These are phyloP conservation scores for Melanotaenia parkinsoni DNA, from an alignment of 2,797 vertebrate species.

Conservation along the genomic window DNA sequence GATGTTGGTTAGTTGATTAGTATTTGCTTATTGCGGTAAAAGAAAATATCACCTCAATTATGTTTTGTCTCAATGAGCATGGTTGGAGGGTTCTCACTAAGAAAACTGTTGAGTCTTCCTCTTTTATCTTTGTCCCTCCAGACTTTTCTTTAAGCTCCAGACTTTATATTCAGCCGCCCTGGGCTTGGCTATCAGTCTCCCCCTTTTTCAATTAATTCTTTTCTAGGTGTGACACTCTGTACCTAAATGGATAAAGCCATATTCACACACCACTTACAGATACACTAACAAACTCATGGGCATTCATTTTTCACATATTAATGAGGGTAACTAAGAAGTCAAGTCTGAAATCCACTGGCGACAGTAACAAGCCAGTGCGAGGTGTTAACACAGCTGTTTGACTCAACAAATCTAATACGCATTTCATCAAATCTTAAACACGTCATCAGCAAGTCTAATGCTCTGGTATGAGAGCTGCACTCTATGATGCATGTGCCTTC, in stretches of 20 bases:
- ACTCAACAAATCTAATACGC: constrained; percentile 73
- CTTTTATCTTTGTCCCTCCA: constrained; percentile 72
- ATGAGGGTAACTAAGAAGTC: constrained; percentile 49
- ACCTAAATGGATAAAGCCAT: constrained; percentile 46
- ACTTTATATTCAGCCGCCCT: constrained; percentile 73
- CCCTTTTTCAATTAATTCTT: constrained; percentile 67
- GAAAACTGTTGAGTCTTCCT: constrained; percentile 62
- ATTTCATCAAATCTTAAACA: constrained; percentile 79
- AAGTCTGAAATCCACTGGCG: constrained; percentile 60
- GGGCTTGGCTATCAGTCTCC: constrained; percentile 63
- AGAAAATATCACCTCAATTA: constrained; percentile 46
- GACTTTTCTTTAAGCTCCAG: constrained; percentile 71
- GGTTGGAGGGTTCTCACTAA: constrained; percentile 41
- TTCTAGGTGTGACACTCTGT: constrained; percentile 47
- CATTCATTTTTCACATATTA: constrained; percentile 20
- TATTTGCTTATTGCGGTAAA: constrained; percentile 41
- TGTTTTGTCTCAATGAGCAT: constrained; percentile 38
- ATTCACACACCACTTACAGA: constrained; percentile 9
- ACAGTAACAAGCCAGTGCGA: constrained; percentile 57
- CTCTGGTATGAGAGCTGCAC: constrained; percentile 49
- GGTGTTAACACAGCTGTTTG: constrained; percentile 77
- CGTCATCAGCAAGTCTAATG: constrained; percentile 79
- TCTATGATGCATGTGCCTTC: constrained; percentile 73
- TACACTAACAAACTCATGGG: constrained; percentile 10
- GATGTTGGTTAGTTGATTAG: constrained; percentile 51